phyloP scores from a whole-genome alignment of 2,113 vertebrate species.

The Fregetta grallaria region DNA sequence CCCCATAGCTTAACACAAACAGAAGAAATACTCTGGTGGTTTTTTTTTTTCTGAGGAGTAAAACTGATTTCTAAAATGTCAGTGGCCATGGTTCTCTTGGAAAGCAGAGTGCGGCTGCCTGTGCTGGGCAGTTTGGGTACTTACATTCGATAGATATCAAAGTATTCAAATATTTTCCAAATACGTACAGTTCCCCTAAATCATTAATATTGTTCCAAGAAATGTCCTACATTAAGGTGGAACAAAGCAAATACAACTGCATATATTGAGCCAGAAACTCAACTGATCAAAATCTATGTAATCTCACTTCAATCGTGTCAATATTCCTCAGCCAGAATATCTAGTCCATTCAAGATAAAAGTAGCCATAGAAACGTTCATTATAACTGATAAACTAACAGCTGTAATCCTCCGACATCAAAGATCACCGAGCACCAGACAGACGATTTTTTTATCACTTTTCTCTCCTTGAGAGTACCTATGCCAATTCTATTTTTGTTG shows the following conservation, averaged over 20 bases:
- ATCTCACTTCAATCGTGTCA: neutral
- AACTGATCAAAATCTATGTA: neutral
- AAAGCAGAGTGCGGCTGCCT: neutral
- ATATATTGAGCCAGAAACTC: neutral
- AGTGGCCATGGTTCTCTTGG: neutral
- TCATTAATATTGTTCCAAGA: neutral
- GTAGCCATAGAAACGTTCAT: neutral
- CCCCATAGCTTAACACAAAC: neutral
- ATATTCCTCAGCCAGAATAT: neutral
- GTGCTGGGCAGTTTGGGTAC: neutral
- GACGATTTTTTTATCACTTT: neutral
- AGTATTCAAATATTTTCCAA: neutral
- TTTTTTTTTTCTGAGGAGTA: neutral
- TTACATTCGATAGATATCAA: neutral
- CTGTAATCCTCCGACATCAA: neutral
- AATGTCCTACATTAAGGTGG: neutral
- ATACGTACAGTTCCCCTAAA: neutral
- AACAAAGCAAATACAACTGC: neutral
- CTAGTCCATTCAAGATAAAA: neutral
- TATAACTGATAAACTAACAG: neutral
- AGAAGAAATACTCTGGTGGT: neutral
- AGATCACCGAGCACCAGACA: neutral
- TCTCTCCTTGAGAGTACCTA: neutral
- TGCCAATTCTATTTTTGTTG: neutral
- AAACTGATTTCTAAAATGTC: neutral